Conservation (phyloP, 2,113 vertebrate genomes). For the Psammodynastes pulverulentus region DNA sequence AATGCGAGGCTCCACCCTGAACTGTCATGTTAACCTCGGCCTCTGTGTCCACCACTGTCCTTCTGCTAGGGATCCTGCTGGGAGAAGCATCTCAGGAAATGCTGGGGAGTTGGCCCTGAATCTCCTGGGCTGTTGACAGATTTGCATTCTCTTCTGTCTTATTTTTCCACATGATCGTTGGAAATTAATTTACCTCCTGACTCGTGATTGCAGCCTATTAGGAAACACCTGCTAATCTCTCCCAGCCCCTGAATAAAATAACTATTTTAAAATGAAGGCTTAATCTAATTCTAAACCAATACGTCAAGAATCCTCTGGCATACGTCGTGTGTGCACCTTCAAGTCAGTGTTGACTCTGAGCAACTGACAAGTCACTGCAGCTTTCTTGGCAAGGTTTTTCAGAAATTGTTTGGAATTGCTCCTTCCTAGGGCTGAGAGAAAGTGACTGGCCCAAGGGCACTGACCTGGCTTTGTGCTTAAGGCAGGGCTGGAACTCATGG, state of each 20-base stretch:
- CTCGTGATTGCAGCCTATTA: constrained; percentile 16
- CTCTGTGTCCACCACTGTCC: constrained; percentile 37
- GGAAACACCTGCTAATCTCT: constrained; percentile 46
- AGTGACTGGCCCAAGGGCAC: neutral
- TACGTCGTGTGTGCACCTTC: neutral
- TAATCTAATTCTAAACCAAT: neutral
- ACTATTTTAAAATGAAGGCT: neutral
- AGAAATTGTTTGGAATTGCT: neutral
- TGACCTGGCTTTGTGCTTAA: neutral
- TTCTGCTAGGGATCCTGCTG: constrained; percentile 50
- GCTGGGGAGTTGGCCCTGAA: constrained; percentile 27
- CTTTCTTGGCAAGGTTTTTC: neutral
- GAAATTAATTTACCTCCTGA: constrained; percentile 56
- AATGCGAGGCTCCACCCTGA: neutral
- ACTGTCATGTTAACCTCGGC: neutral
- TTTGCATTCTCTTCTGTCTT: constrained; percentile 60
- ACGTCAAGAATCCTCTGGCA: neutral
- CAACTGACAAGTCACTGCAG: neutral
- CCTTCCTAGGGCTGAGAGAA: neutral
- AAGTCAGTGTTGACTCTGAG: neutral
- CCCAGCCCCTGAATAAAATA: constrained; percentile 17
- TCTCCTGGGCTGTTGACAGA: constrained; percentile 55
- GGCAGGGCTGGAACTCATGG: neutral
- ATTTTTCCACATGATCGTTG: constrained; percentile 38
- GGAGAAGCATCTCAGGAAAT: constrained; percentile 55